Evolutionary conservation across 2,797 vertebrate species (phyloP), one percentile per base, ranked within the genome.

Genomic region (Coregonus suidteri): DNA sequence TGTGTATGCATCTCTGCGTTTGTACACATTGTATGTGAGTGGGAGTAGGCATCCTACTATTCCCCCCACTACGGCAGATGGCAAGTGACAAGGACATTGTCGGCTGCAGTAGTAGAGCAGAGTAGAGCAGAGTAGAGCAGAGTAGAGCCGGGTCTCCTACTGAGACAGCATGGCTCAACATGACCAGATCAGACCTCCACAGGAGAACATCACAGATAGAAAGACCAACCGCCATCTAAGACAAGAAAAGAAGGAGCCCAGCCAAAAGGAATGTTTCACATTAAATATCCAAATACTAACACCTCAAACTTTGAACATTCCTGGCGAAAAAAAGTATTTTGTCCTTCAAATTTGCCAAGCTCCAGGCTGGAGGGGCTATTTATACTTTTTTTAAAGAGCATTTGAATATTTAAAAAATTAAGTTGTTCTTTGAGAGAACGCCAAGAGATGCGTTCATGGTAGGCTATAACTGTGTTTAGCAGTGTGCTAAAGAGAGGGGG

Each of bases 291-390:
- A 90, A 88, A 89, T 81, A 77, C 77, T 72, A 65, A 77, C 56
- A 78, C 70, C 13, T 25, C 79, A 79, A 84, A 88, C 79, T 82
- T 69, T 67, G 51, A 86, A 81, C 73, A 74, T 83, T 85, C 71
- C 79, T n/a, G 76, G 83, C 73, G 70, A 47, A 83, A 87, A 88
- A 88, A 88, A 85, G 72, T 82, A 69, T 80, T 89, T 91, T 88
- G 90, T 89, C 73, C 74, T 86, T 85, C 78, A 90, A 89, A 90
- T 92, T 86, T 88, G 75, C 86, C 82, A 84, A 86, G 84, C 78
- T 72, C 59, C 15, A 88, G 75, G 86, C 88, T 84, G 77, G 73
- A 83, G 41, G 41, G 80, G 16, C 3, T 20, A 6, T 53, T 53
- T 54, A 71, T 88, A 47, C 9, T 80, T 79, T 84, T 78, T 37